Conservation (phyloP, 2,797 vertebrate genomes). For the Simalia tracyae region DNA sequence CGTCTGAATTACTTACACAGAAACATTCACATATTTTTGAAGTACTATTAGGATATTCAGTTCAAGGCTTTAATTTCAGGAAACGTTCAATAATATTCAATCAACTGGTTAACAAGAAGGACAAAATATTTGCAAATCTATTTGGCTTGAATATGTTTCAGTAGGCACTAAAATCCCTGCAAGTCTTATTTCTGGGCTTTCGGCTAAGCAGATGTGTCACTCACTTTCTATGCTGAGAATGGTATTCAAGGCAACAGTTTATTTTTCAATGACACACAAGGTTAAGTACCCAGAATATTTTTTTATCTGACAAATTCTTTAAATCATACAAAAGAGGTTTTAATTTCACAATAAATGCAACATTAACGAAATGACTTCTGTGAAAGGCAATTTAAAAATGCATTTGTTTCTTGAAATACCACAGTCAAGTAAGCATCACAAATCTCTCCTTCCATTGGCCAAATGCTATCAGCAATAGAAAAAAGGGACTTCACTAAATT, state of each 20-base stretch:
- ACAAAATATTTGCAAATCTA: slow-evolving; percentile 49
- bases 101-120: slow-evolving; percentile 31
- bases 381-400: slow-evolving; percentile 53
- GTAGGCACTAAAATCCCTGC: slow-evolving; percentile 81
- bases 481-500: neutral
- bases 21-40: slow-evolving; percentile 79
- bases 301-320: slow-evolving; percentile 63
- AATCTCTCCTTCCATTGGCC: neutral
- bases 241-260: slow-evolving; percentile 64
- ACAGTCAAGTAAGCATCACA: neutral
- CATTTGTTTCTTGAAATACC: neutral
- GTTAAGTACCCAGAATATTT: slow-evolving; percentile 63
- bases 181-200: slow-evolving; percentile 68
- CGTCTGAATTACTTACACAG: slow-evolving; percentile 76
- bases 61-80: slow-evolving; percentile 79
- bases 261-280: slow-evolving; percentile 65
- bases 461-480: neutral
- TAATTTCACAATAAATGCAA: slow-evolving; percentile 61
- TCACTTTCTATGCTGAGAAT: slow-evolving; percentile 66
- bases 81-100: slow-evolving; percentile 78
- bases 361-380: slow-evolving; percentile 37
- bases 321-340: slow-evolving; percentile 66
- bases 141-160: slow-evolving; percentile 76
- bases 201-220: slow-evolving; percentile 46
- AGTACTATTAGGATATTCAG: slow-evolving; percentile 75